A percentile compares a stretch with the other conserved stretches of the same genome.
Conservation (phyloP, 2,888 invertebrate species). For the Polymixis lichenea region DNA sequence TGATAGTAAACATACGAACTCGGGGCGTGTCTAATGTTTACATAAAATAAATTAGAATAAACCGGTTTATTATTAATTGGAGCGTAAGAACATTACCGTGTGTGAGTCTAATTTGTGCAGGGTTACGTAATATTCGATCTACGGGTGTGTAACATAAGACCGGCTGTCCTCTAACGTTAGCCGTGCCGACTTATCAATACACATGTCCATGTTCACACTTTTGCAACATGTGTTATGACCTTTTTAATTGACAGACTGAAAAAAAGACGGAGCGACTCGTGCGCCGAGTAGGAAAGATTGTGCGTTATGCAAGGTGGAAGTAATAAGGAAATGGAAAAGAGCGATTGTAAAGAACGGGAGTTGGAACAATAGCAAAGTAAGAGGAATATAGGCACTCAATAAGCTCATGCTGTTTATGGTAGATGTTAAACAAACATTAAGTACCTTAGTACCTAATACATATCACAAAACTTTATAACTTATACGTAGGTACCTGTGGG, state of each 20-base stretch:
- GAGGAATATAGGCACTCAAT: conserved; percentile 36
- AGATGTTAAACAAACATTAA: conserved; percentile 41
- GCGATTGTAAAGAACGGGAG: conserved; percentile 52
- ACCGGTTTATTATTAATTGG: conserved; percentile 83
- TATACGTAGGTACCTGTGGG: neutral
- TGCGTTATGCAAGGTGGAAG: conserved; percentile 65
- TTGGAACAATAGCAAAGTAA: conserved; percentile 62
- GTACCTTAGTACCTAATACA: conserved; percentile 2
- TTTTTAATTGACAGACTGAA: conserved; percentile 68
- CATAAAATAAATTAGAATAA: conserved; percentile 77
- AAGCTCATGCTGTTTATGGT: conserved; percentile 29
- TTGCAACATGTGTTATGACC: conserved; percentile 66
- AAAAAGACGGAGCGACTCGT: conserved; percentile 61
- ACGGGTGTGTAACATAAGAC: conserved; percentile 62
- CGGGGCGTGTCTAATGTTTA: conserved; percentile 74
- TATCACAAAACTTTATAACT: conserved; percentile 25
- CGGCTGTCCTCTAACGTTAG: conserved; percentile 65
- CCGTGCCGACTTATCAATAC: conserved; percentile 62
- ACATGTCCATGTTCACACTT: conserved; percentile 67
- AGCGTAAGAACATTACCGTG: conserved; percentile 84
- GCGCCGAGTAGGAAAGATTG: conserved; percentile 52
- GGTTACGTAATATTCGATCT: conserved; percentile 57
- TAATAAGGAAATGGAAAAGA: conserved; percentile 64
- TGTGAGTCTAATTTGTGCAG: conserved; percentile 69
- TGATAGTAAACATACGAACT: conserved; percentile 63